These are phyloP conservation scores for Coelopa pilipes DNA, from an alignment of 2,888 invertebrate species.

Conservation along the genomic window DNA sequence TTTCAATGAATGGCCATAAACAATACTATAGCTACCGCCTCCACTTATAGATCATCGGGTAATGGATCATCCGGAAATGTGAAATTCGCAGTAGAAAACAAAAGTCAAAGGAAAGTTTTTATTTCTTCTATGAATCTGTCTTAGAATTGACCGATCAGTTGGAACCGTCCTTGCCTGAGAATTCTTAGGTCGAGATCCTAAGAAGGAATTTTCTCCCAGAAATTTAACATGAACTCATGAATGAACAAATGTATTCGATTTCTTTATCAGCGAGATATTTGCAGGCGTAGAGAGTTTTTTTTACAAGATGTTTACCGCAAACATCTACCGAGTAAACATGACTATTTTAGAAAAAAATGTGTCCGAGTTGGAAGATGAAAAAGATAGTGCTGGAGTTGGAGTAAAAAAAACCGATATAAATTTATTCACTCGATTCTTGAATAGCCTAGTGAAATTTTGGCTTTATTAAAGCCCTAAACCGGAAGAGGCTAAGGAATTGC, in stretches of 20 bases:
- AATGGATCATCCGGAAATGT: too few relatives aligned
- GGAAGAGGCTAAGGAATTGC: too few relatives aligned
- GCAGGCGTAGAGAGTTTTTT: constrained; percentile 19
- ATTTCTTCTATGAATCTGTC: constrained; percentile 24
- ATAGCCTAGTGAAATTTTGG: too few relatives aligned
- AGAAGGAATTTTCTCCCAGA: constrained; percentile 34
- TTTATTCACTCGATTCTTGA: too few relatives aligned
- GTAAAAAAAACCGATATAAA: too few relatives aligned
- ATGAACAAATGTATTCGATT: background rate
- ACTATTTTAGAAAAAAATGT: background rate
- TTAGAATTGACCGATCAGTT: constrained; percentile 15
- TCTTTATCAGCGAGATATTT: too few relatives aligned
- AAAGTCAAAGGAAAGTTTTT: constrained; percentile 24
- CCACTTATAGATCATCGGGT: too few relatives aligned
- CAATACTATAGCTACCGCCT: too few relatives aligned
- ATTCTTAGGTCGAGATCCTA: constrained; percentile 2
- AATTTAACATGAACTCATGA: constrained; percentile 37
- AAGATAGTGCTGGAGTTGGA: background rate
- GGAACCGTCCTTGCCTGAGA: background rate
- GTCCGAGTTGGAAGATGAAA: background rate
- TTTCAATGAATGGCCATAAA: too few relatives aligned
- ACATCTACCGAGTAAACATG: background rate
- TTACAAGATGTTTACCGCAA: constrained; percentile 7
- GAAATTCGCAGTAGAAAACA: background rate
- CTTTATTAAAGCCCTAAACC: too few relatives aligned